Evolutionary conservation across 1,140 invertebrate species (phyloP).

Genomic region (Dicyema japonicum): DNA sequence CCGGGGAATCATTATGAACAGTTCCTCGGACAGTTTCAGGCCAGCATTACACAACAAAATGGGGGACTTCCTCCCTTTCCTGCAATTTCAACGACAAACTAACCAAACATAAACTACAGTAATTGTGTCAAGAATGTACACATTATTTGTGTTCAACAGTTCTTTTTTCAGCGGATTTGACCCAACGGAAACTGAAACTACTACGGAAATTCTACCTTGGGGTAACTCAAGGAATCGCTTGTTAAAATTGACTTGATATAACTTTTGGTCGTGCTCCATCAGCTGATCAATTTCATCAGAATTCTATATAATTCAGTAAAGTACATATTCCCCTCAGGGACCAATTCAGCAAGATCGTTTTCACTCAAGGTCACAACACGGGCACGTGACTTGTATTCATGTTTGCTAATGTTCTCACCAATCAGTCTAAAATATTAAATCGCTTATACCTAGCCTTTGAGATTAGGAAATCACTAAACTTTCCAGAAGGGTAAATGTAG

Average conservation of each 20-base stretch:
- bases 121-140: conserved; percentile 80
- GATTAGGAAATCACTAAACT: too few species aligned
- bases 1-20: conserved; percentile 52
- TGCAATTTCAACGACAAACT: conserved; percentile 15
- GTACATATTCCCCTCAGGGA: too few species aligned
- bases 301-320: too few species aligned
- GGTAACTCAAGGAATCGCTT: conserved; percentile 93
- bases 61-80: conserved; percentile 90
- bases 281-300: too few species aligned
- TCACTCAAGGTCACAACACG: too few species aligned
- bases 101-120: conserved; percentile 89
- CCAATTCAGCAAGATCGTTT: too few species aligned
- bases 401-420: conserved; percentile 92
- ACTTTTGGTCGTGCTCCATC: conserved; percentile 30
- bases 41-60: conserved; percentile 69
- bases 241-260: conserved; percentile 71
- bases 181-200: too few species aligned
- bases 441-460: too few species aligned
- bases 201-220: too few species aligned
- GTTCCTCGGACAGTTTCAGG: conserved; percentile 63
- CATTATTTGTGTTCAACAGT: conserved; percentile 54
- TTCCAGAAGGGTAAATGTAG: too few species aligned
- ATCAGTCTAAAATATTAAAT: conserved; percentile 40
- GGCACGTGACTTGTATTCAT: conserved; percentile 69
- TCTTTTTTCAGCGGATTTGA: conserved; percentile 25